A percentile compares a stretch with the other conserved stretches of the same genome.
Conservation (phyloP, 2,888 invertebrate species). For the Callosobruchus maculatus region DNA sequence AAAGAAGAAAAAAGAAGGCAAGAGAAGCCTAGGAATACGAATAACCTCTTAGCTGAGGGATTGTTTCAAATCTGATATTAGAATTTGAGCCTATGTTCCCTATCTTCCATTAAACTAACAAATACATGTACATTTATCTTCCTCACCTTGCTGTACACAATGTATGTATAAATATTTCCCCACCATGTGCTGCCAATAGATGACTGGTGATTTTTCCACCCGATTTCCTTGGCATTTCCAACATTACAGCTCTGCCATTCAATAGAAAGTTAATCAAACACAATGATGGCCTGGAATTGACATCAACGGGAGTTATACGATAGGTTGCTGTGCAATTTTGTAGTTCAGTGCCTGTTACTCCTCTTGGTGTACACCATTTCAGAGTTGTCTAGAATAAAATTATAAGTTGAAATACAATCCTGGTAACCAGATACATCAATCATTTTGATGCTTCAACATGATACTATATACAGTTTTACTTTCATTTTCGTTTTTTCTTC, state of each 20-base stretch:
- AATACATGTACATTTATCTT: not conserved
- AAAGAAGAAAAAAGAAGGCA: too few species aligned
- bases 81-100: too few species aligned
- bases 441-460: too few species aligned
- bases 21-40: too few species aligned
- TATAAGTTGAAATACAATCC: not conserved
- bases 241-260: slow-evolving; percentile 86
- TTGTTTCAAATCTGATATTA: too few species aligned
- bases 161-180: slow-evolving; percentile 93
- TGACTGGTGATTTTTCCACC: slow-evolving; percentile 89
- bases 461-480: too few species aligned
- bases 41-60: too few species aligned
- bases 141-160: slow-evolving; percentile 66
- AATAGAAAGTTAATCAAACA: slow-evolving; percentile 97
- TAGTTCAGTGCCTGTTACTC: slow-evolving; percentile 73
- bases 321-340: slow-evolving; percentile 82
- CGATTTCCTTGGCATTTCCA: slow-evolving; percentile 84
- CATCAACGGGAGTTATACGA: slow-evolving; percentile 92
- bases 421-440: too few species aligned
- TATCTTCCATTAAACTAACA: too few species aligned
- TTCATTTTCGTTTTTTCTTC: too few species aligned
- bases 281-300: slow-evolving; percentile 93
- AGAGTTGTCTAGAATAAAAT: slow-evolving; percentile 63
- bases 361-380: slow-evolving; percentile 97
- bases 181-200: slow-evolving; percentile 89